Evolutionary conservation across 2,113 vertebrate species (phyloP).

Genomic region (Passer domesticus): DNA sequence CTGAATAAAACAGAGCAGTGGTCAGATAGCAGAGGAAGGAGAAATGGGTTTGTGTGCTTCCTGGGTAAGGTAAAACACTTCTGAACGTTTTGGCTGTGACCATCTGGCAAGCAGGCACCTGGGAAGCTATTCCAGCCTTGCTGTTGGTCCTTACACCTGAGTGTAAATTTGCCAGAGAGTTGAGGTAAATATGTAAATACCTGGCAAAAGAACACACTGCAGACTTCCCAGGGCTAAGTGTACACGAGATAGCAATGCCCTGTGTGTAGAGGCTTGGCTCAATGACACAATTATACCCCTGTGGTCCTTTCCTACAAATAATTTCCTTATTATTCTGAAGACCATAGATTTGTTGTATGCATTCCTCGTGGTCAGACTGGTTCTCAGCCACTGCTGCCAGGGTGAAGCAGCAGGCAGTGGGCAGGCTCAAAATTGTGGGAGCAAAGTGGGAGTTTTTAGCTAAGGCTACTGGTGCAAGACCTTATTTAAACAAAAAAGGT

Average conservation of each 20-base stretch:
- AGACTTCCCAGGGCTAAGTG: background rate
- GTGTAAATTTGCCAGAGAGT: background rate
- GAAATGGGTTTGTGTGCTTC: background rate
- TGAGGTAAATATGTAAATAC: background rate
- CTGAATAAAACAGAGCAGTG: background rate
- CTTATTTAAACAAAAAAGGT: background rate
- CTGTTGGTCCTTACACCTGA: background rate
- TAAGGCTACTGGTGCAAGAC: background rate
- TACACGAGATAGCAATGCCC: background rate
- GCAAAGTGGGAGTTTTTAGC: background rate
- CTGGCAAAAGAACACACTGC: background rate
- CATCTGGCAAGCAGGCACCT: background rate
- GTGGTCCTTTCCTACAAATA: background rate
- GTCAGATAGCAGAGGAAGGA: background rate
- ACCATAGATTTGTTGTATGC: background rate
- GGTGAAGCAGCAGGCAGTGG: background rate
- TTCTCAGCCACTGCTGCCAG: background rate
- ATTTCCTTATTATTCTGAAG: background rate
- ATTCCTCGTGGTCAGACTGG: background rate
- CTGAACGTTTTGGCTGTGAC: background rate
- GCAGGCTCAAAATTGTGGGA: background rate
- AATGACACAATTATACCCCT: background rate
- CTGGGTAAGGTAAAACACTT: background rate
- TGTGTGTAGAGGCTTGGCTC: background rate
- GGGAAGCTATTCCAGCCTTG: background rate